These are phyloP conservation scores for Enteromius unitaeniatus DNA, from an alignment of 2,797 vertebrate genomes.

Conservation along the genomic window DNA sequence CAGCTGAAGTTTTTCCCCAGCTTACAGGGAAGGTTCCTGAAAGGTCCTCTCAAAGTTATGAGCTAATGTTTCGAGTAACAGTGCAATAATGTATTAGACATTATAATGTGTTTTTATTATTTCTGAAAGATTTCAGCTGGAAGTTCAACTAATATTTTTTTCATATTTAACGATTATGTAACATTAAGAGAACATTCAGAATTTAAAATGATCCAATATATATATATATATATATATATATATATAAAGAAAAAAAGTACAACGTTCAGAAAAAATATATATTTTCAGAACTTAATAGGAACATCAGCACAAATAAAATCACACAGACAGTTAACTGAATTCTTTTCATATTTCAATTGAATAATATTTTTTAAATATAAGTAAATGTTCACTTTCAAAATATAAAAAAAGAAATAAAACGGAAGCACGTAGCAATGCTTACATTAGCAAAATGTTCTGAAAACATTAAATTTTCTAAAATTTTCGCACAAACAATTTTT, in stretches of 20 bases:
- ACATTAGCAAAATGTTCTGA: neutral
- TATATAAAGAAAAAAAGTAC: too few species aligned
- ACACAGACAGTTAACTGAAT: neutral
- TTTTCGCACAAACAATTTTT: neutral
- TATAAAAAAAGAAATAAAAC: neutral
- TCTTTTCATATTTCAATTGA: neutral
- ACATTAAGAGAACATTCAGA: neutral
- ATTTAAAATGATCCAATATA: neutral
- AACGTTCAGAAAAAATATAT: too few species aligned
- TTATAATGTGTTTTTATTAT: neutral
- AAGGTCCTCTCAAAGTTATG: neutral
- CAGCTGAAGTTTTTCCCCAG: neutral
- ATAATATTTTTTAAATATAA: neutral
- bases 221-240: too few species aligned
- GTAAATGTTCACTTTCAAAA: neutral
- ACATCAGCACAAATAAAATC: neutral
- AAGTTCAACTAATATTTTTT: neutral
- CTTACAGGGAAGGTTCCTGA: neutral
- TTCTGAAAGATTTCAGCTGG: neutral
- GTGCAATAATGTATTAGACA: neutral
- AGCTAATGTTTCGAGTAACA: neutral
- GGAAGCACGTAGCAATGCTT: neutral
- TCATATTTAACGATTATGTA: neutral
- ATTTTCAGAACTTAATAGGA: neutral
- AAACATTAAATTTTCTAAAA: neutral